Base-by-base conservation (phyloP, 2,113 vertebrate species). In the Madoqua kirkii region DNA sequence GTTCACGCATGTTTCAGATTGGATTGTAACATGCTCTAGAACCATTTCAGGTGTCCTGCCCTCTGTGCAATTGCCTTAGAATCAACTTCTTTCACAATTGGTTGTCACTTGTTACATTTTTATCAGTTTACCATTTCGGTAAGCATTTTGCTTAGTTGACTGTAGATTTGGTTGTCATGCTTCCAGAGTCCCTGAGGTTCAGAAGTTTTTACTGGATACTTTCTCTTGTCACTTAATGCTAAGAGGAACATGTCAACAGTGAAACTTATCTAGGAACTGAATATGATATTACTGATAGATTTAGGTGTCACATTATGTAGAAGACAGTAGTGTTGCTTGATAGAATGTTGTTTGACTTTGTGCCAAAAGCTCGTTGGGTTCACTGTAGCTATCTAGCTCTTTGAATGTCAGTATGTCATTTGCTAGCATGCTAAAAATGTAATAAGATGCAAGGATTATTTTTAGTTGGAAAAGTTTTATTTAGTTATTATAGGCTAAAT, bases 391-490 rank as follows among this genome's bases (percentile, higher is more conserved):
- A 74, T 93, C 94, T 89, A 76, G 13, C 52, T 95, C 86, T 87
- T 96, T 2, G 6, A 48, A 23, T 89, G 91, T 92, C 94, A 91
- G 55, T 50, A 55, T 96, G 95, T 84, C 95, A 91, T 96, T 96
- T 95, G 90, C 60, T 92, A 96, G 25, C 17, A 59, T 90, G 97
- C 87, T 96, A 97, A 97, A 97, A 97, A 93, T 97, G 74, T 67
- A 92, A 74, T 79, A 96, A 92, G 64, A 97, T 29, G 40, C 55
- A 79, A 78, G 40, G 60, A 88, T 96, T 97, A 97, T 96, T 98
- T 98, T 93, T 97, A 98, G 93, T 91, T 93, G 93, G 62, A 97
- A 97, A 97, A 96, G 92, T 60, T 96, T 96, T 55, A 55, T 95
- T 98, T 97, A 71, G 43, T 95, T 96, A 54, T 94, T 92, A 50